phyloP scores from a whole-genome alignment of 2,888 invertebrate species.

The Tachina grossa region DNA sequence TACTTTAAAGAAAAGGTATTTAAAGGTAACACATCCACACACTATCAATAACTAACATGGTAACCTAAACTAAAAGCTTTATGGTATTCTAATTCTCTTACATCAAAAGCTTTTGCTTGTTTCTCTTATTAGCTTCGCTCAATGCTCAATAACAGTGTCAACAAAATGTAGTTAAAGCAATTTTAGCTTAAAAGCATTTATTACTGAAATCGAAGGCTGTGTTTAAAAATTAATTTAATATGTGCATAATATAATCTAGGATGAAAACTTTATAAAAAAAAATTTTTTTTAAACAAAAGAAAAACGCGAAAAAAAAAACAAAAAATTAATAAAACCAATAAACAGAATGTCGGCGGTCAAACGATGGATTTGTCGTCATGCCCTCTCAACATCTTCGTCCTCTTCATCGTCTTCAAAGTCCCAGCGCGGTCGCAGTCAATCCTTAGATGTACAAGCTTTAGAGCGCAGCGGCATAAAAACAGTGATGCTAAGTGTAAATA shows the following conservation, averaged over 20 bases:
- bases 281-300: conserved; percentile 10
- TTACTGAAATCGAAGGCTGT: conserved; percentile 38
- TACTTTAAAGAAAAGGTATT: too few relatives aligned
- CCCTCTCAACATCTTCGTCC: conserved; percentile 73
- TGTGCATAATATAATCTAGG: neutral
- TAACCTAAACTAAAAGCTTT: conserved; percentile 8
- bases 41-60: neutral
- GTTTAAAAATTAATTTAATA: conserved; percentile 27
- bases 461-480: conserved; percentile 80
- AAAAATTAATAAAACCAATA: conserved; percentile 6
- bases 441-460: conserved; percentile 82
- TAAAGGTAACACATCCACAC: too few relatives aligned
- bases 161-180: conserved; percentile 57
- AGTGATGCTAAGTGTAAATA: conserved; percentile 80
- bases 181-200: conserved; percentile 2
- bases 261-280: neutral
- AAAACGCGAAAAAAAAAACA: neutral
- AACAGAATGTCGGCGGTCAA: conserved; percentile 81
- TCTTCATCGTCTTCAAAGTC: conserved; percentile 74
- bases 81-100: neutral
- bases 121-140: neutral
- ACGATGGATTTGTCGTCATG: conserved; percentile 81
- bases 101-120: neutral
- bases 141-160: conserved; percentile 30
- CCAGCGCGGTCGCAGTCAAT: conserved; percentile 82